A percentile compares a stretch with the other conserved stretches of the same genome.
Conservation (phyloP, 2,888 invertebrate species). For the Dynastes grantii region DNA sequence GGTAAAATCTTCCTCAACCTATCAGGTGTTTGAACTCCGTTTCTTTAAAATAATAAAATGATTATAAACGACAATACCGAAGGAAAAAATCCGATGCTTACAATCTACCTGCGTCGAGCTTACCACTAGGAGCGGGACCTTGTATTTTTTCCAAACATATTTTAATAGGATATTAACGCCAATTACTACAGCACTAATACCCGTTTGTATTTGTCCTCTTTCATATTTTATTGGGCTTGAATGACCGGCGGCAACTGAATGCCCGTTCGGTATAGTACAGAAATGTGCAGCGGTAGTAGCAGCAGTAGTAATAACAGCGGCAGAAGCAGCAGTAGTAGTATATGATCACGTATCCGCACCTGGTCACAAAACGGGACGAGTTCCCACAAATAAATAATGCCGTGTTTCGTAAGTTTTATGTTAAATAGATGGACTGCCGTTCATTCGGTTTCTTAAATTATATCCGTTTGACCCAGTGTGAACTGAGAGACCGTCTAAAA, state of each 20-base stretch:
- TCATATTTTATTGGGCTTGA: slow-evolving; percentile 26
- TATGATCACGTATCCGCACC: slow-evolving; percentile 46
- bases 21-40: slow-evolving; percentile 15
- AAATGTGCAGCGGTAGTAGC: slow-evolving; percentile 18
- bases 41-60: slow-evolving; percentile 24
- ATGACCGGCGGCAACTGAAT: not conserved
- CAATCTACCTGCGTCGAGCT: slow-evolving; percentile 14
- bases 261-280: slow-evolving; percentile 6
- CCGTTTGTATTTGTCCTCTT: slow-evolving; percentile 12
- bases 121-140: not conserved
- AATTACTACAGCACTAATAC: slow-evolving; percentile 17
- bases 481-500: slow-evolving; percentile 40
- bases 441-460: slow-evolving; percentile 44
- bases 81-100: not conserved
- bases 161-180: slow-evolving; percentile 34
- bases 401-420: slow-evolving; percentile 45
- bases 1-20: not conserved
- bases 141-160: not conserved
- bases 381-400: slow-evolving; percentile 46
- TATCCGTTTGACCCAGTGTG: slow-evolving; percentile 46
- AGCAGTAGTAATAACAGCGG: slow-evolving; percentile 16
- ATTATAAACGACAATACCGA: slow-evolving; percentile 1
- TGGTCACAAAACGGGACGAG: slow-evolving; percentile 39
- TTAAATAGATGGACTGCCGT: slow-evolving; percentile 43
- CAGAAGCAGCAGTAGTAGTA: slow-evolving; percentile 21